Evolutionary conservation across 2,888 invertebrate genomes (phyloP).

Genomic region (Coenonympha arcania): DNA sequence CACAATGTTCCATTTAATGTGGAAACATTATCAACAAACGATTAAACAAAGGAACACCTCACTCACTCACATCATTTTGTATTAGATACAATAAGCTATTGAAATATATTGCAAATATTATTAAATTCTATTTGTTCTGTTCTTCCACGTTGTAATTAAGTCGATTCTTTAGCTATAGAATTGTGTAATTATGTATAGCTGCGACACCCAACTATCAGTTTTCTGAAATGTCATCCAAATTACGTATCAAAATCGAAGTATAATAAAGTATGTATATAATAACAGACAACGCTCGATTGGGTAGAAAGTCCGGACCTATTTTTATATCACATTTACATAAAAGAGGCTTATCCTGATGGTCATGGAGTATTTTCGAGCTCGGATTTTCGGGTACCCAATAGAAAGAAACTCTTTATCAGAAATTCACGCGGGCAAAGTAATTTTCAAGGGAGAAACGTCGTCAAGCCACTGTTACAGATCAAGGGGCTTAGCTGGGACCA

Average conservation of each 20-base stretch:
- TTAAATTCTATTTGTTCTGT: no score
- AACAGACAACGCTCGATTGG: neutral
- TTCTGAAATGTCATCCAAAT: no score
- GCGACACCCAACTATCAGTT: no score
- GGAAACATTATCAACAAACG: neutral
- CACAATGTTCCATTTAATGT: slow-evolving; percentile 6
- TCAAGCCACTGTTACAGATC: slow-evolving; percentile 31
- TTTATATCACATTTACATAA: slow-evolving; percentile 19
- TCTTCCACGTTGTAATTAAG: no score
- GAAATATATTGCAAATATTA: no score
- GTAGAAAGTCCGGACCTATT: slow-evolving; percentile 10
- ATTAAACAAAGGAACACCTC: neutral
- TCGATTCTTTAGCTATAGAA: no score
- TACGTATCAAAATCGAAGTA: no score
- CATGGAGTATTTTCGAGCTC: slow-evolving; percentile 20
- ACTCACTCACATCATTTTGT: no score
- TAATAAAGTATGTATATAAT: no score
- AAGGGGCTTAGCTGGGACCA: slow-evolving; percentile 33
- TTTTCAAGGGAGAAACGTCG: slow-evolving; percentile 23
- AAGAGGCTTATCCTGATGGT: slow-evolving; percentile 18
- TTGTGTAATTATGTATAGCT: no score
- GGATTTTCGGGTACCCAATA: slow-evolving; percentile 19
- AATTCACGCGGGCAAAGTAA: slow-evolving; percentile 19
- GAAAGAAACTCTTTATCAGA: slow-evolving; percentile 21
- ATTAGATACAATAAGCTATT: no score